These are phyloP conservation scores for Tachina grossa DNA, from an alignment of 2,888 invertebrate species.

Conservation along the genomic window DNA sequence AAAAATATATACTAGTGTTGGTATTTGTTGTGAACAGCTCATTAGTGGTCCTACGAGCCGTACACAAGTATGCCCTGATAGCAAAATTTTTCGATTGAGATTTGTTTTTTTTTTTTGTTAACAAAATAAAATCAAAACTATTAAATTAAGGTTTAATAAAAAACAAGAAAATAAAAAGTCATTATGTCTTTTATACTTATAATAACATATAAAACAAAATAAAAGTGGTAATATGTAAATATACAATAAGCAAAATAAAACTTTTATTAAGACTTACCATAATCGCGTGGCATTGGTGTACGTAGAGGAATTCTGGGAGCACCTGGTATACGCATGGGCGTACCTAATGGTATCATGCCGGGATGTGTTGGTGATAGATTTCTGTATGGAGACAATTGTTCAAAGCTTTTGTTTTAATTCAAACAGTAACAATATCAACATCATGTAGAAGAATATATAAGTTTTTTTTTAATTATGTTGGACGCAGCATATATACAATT, in stretches of 20 bases:
- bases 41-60: constrained; percentile 22
- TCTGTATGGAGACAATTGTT: constrained; percentile 82
- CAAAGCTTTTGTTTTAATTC: constrained; percentile 77
- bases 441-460: constrained; percentile 35
- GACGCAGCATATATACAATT: constrained; percentile 54
- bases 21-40: constrained; percentile 9
- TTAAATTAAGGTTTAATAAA: not conserved
- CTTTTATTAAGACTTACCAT: constrained; percentile 88
- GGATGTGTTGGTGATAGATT: constrained; percentile 88
- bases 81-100: not conserved
- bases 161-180: constrained; percentile 29
- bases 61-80: not conserved
- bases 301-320: constrained; percentile 83
- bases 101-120: constrained; percentile 29
- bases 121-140: constrained; percentile 40
- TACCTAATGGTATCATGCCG: constrained; percentile 87
- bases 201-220: not conserved
- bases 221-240: constrained; percentile 17
- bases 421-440: constrained; percentile 47
- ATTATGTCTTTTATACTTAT: constrained; percentile 41
- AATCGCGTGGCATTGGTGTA: constrained; percentile 91
- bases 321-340: constrained; percentile 86
- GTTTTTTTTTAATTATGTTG: constrained; percentile 42
- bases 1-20: constrained; percentile 30
- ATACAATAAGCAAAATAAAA: constrained; percentile 26